Evolutionary conservation across 23 tunicate species (phyloP).

Genomic region (Trididemnum clinides): DNA sequence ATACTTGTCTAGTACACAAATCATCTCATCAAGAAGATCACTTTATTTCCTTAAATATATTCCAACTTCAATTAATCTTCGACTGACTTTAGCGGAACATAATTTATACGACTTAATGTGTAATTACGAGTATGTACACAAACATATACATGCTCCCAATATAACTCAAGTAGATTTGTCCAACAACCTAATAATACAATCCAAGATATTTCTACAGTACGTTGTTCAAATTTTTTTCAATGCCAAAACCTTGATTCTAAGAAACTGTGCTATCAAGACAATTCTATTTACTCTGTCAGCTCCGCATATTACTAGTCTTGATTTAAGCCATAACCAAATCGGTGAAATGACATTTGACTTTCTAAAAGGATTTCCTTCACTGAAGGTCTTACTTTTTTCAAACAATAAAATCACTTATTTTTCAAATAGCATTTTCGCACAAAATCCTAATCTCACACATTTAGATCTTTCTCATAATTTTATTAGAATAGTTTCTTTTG

Average conservation of each 20-base stretch:
- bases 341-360: background rate
- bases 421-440: no score
- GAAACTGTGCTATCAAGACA: background rate
- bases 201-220: background rate
- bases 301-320: background rate
- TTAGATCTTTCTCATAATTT: no score
- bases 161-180: background rate
- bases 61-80: background rate
- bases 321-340: background rate
- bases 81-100: background rate
- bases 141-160: background rate
- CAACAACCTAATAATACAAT: background rate
- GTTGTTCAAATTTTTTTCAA: background rate
- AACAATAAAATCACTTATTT: background rate
- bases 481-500: no score
- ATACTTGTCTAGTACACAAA: background rate
- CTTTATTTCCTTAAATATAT: background rate
- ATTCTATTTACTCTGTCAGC: background rate
- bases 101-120: slow-evolving; percentile 6
- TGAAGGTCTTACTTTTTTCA: background rate
- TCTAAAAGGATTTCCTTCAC: background rate
- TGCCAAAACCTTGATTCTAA: background rate
- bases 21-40: background rate
- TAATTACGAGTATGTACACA: background rate
- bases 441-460: no score